Base-by-base conservation (phyloP, 2,797 vertebrate species). In the Zonotrichia albicollis region DNA sequence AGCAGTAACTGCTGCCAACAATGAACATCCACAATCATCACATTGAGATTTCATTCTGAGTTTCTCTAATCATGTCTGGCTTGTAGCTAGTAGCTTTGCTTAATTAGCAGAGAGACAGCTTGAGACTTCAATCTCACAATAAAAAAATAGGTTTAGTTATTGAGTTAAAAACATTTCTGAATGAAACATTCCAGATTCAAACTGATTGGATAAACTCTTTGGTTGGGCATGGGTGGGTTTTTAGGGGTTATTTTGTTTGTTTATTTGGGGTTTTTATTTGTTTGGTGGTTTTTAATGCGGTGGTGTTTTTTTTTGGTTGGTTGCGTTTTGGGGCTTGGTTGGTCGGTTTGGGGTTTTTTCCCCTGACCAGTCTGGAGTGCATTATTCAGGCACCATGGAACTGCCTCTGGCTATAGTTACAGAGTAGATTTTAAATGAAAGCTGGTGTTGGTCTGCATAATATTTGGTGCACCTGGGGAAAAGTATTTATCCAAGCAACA, bases 401-500 rank as follows among this genome's bases (percentile, higher is more conserved):
- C 32, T 71, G 94, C 95, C 96, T 91, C 74, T 80, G 81, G 96
- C 81, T 93, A 73, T 61, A 90, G 90, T 78, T 65, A 92, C 23
- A 79, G 54, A 92, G 78, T 6, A 89, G 79, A 91, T 85, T 96
- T 91, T 90, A 95, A 95, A 85, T 93, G 90, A 97, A 88, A 95
- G 57, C 87, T 73, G 73, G 55, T 96, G 86, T 77, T 94, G 34
- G 71, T 65, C 81, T 94, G 81, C 84, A 72, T 85, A 94, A 78
- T 79, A 96, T 82, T 96, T 93, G 77, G 80, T 85, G 90, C 91
- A 97, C 93, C 93, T 97, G 90, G 94, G 50, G 43, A 93, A 96
- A 96, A 96, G 94, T 65, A 95, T 84, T 93, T 88, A 93, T 65
- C 79, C 72, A 94, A 88, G 67, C 32, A 93, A 89, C 40, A 94